Conservation (phyloP, 2,888 invertebrate genomes). For the Masnerella sp. region DNA sequence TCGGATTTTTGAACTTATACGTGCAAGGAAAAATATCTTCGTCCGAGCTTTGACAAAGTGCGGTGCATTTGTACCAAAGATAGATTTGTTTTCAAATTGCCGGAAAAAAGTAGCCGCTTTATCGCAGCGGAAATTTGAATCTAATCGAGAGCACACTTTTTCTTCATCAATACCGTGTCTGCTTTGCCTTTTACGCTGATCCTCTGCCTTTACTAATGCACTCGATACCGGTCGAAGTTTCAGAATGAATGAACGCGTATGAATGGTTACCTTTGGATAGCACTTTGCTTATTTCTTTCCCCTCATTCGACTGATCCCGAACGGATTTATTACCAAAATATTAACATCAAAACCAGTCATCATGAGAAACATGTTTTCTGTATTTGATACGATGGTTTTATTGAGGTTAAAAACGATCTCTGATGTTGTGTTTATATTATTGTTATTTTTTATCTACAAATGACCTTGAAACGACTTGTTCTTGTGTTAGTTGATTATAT, state of each 20-base stretch:
- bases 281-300: conserved; percentile 29
- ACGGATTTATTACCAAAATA: conserved; percentile 25
- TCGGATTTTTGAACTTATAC: neutral
- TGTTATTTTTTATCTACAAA: no score
- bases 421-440: no score
- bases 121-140: conserved; percentile 24
- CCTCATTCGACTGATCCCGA: conserved; percentile 17
- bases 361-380: no score
- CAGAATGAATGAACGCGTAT: conserved; percentile 26
- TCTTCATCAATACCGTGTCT: conserved; percentile 18
- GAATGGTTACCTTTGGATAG: conserved; percentile 24
- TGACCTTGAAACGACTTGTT: no score
- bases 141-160: conserved; percentile 27
- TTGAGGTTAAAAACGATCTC: no score
- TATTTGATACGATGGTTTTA: no score
- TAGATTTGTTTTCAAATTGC: conserved; percentile 18
- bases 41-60: no score
- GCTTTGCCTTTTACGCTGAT: conserved; percentile 22
- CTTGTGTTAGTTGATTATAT: no score
- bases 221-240: no score
- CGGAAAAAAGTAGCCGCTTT: conserved; percentile 20
- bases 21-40: no score
- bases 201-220: conserved; percentile 6
- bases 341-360: conserved; percentile 4
- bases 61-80: neutral